Evolutionary conservation across 1,140 invertebrate genomes (phyloP), one percentile per base, ranked within the genome.

Genomic region (Drosophila obscura): DNA sequence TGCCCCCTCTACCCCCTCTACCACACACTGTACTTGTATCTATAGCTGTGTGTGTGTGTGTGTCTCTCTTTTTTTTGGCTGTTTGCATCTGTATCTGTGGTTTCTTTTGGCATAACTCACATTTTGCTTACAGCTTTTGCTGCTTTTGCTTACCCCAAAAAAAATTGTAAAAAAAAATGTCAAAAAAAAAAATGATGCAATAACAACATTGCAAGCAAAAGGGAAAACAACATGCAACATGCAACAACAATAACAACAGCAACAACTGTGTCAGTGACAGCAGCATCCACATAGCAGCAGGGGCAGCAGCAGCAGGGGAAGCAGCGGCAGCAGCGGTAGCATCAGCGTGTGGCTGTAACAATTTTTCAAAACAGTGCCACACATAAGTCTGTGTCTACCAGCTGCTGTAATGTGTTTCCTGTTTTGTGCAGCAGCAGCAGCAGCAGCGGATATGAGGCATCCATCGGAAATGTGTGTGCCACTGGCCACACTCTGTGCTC

Each of bases 341-440:
- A 39, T 9, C 45, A 56, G 46, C 39, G 68, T 57, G 53, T 73
- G 49, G 35, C 13, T 82, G 82, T 88, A 88, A 80, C 83, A 89
- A 87, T 87, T 88, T 87, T 87, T 87, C 83, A 87, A 87, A 74
- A 87, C 79, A 88, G 83, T 88, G 79, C 83, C 77, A 83, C 79
- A 87, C 83, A 87, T 83, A 87, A 87, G 83, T 88, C 83, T 87
- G 76, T 85, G 76, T 85, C 83, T 88, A 87, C 79, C 83, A 83
- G 82, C 83, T 88, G 83, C 79, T 83, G 83, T 87, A 88, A 87
- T 87, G 83, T 87, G 79, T 89, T 87, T 87, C 83, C 83, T 87
- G 83, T 87, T 87, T 41, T 87, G 79, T 87, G 83, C 75, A 24
- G 22, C 22, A 24, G 22, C 22, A 24, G 22, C 22, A 79, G 82